phyloP scores from a whole-genome alignment of 2,797 vertebrate species.

The Phoebastria nigripes region DNA sequence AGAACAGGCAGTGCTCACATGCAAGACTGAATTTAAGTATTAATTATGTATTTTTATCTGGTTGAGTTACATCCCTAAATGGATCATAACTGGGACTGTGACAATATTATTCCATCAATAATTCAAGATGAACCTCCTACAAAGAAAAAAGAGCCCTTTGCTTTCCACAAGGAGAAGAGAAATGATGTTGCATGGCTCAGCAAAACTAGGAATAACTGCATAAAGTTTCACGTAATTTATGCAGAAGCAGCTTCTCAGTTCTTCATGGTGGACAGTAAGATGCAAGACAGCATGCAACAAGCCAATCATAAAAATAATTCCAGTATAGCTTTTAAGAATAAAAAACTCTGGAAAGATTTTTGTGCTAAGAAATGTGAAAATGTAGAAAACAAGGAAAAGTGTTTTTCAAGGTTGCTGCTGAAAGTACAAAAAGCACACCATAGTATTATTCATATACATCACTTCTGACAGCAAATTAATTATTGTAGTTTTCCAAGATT shows the following conservation, averaged over 20 bases:
- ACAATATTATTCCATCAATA: not conserved
- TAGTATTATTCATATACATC: not conserved
- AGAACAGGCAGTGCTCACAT: not conserved
- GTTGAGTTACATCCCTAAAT: not conserved
- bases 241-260: not conserved
- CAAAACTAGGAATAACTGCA: not conserved
- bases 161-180: not conserved
- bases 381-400: not conserved
- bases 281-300: not conserved
- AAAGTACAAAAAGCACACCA: not conserved
- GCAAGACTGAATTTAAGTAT: not conserved
- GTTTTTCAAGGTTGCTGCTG: not conserved
- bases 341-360: not conserved
- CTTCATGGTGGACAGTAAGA: not conserved
- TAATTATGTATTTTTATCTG: not conserved
- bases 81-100: not conserved
- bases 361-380: not conserved
- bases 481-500: not conserved
- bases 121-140: not conserved
- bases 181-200: not conserved
- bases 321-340: not conserved
- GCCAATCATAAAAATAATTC: not conserved
- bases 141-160: not conserved
- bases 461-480: constrained; percentile 37
- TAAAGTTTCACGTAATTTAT: not conserved